Evolutionary conservation across 2,888 invertebrate genomes (phyloP).

Genomic region (Agonopterix arenella): DNA sequence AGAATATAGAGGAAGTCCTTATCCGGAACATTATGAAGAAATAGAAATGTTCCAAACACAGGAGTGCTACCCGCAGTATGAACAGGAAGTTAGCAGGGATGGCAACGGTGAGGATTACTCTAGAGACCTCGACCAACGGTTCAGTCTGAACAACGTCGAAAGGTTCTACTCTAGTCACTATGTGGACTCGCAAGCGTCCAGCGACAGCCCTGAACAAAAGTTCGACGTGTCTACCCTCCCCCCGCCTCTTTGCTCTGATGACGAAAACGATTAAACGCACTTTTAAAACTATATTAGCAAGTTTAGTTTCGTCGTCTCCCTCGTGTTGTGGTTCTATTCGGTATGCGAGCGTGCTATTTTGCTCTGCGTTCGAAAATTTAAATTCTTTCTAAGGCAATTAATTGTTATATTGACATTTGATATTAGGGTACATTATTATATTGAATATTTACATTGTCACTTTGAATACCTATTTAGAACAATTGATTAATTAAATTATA

Average conservation of each 20-base stretch:
- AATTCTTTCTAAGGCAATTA: constrained; percentile 55
- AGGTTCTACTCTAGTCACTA: constrained; percentile 71
- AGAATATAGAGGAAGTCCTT: constrained; percentile 63
- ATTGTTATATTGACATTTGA: constrained; percentile 57
- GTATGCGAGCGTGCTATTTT: constrained; percentile 32
- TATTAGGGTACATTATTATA: constrained; percentile 48
- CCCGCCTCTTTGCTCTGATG: constrained; percentile 86
- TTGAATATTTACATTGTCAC: constrained; percentile 46
- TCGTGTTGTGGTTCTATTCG: constrained; percentile 32
- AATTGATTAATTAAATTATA: constrained; percentile 40
- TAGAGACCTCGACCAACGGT: constrained; percentile 65
- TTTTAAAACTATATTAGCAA: constrained; percentile 15
- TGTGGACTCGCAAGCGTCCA: constrained; percentile 79
- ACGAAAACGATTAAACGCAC: constrained; percentile 77
- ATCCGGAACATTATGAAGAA: constrained; percentile 66
- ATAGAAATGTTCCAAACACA: constrained; percentile 66
- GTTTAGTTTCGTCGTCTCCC: constrained; percentile 34
- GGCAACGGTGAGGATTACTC: constrained; percentile 42
- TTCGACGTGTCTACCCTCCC: constrained; percentile 86
- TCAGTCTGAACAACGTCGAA: constrained; percentile 68
- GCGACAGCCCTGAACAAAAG: constrained; percentile 82
- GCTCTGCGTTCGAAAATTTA: constrained; percentile 43
- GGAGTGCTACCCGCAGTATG: constrained; percentile 67
- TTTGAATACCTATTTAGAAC: constrained; percentile 33
- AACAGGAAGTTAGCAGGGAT: constrained; percentile 38